A percentile compares a stretch with the other conserved stretches of the same genome.
Conservation (phyloP, 2,113 vertebrate genomes). For the Python bivittatus region DNA sequence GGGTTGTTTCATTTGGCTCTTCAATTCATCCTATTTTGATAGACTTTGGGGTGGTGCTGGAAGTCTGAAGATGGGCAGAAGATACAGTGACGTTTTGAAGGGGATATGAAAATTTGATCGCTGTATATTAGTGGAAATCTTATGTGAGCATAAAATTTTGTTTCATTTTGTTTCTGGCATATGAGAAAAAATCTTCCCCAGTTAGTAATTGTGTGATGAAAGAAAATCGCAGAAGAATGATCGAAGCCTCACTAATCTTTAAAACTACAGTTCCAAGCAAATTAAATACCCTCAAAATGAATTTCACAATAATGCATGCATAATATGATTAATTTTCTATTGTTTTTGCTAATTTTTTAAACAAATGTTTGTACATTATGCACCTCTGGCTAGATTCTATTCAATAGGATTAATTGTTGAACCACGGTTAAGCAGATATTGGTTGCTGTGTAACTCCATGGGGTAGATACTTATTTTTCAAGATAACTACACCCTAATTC, state of each 20-base stretch:
- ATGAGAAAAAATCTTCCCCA: not conserved
- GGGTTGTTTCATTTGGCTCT: not conserved
- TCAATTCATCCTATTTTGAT: not conserved
- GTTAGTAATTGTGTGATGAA: not conserved
- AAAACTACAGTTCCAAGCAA: not conserved
- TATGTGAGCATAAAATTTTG: not conserved
- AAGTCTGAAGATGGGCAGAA: slow-evolving; percentile 19
- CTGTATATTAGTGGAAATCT: not conserved
- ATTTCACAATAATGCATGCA: not conserved
- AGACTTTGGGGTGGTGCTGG: slow-evolving; percentile 26
- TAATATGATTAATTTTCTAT: not conserved
- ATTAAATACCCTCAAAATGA: not conserved
- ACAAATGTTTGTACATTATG: not conserved
- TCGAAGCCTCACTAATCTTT: not conserved
- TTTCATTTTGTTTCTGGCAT: not conserved
- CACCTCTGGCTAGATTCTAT: not conserved
- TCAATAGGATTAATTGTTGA: not conserved
- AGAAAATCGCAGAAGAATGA: not conserved
- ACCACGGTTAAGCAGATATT: not conserved
- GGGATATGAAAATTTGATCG: not conserved
- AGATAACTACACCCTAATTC: not conserved
- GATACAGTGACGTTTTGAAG: not conserved
- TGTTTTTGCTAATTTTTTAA: not conserved
- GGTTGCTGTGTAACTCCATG: not conserved
- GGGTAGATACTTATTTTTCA: not conserved